phyloP scores from a whole-genome alignment of 2,797 vertebrate genomes.

The Danio jaintianensis region DNA sequence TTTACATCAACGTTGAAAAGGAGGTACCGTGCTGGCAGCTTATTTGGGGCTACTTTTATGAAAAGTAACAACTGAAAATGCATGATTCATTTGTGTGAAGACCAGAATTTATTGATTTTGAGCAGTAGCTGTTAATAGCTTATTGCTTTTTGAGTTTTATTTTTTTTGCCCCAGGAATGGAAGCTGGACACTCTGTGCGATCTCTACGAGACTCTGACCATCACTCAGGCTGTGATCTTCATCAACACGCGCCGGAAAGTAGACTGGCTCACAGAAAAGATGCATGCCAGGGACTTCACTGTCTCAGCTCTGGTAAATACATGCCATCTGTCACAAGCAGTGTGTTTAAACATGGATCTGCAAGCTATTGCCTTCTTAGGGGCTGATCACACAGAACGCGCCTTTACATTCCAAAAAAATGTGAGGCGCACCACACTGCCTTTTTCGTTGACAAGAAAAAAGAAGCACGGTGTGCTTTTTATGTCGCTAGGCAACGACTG shows the following conservation, averaged over 20 bases:
- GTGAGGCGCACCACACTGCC: too few species aligned
- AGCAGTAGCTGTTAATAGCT: background rate
- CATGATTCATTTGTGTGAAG: background rate
- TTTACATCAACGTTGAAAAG: constrained; percentile 89
- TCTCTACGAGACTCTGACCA: constrained; percentile 89
- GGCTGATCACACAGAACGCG: too few species aligned
- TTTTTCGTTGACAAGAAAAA: too few species aligned
- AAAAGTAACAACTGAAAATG: background rate
- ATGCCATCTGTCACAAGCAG: background rate
- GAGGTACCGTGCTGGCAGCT: constrained; percentile 73
- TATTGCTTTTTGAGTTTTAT: background rate
- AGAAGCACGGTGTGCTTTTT: too few species aligned
- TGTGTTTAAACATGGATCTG: too few species aligned
- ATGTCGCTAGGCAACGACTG: too few species aligned
- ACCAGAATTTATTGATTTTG: background rate
- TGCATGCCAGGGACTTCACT: constrained; percentile 89
- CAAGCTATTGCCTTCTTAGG: too few species aligned
- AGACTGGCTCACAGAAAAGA: constrained; percentile 93
- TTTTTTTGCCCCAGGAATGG: constrained; percentile 79
- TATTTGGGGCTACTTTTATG: background rate
- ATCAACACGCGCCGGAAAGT: constrained; percentile 92
- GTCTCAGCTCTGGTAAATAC: constrained; percentile 87
- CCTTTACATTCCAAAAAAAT: too few species aligned
- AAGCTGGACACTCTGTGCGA: constrained; percentile 90
- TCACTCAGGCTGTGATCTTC: constrained; percentile 92